Base-by-base conservation (phyloP, 2,113 vertebrate species). In the Trinectes maculatus region DNA sequence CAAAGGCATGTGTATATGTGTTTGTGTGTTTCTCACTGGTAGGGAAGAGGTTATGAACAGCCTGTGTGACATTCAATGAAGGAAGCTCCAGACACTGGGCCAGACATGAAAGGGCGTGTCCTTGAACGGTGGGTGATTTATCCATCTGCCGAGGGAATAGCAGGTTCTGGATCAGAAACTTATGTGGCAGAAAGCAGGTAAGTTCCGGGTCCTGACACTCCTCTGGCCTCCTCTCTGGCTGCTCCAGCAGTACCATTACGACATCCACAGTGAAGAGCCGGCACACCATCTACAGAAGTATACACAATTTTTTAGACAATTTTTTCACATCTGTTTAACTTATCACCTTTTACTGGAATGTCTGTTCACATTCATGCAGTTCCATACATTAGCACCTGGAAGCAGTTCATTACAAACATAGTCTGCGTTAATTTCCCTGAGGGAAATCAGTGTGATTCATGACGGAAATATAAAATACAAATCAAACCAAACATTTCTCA, bases 221-320 rank as follows among this genome's bases (percentile, higher is more conserved):
- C 3, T 91, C 91, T 0, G 4, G n/a, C 0, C 13, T 83, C 56
- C 94, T 91, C 83, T 97, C 95, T 0, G 93, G 92, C 37, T 94
- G 75, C 28, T 94, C 92, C 86, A 99, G 69, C 39, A 99, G 85
- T 66, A 93, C 94, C 82, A 98, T 91, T 8, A 83, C 93, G 18
- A 95, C 95, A 8, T 99, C 98, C 22, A 99, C 90, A 6, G 96
- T 94, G 77, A 99, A 97, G 63, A 96, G 90, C 12, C 96, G 90
- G 70, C 93, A 91, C 24, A 89, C 87, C 59, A 93, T 89, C 97
- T 98, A 74, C 54, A 77, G 31, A 54, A 40, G 40, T 2, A 0
- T 8, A 28, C 13, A 42, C 3, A 46, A n/a, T n/a, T n/a, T n/a
- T n/a, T n/a, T n/a, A n/a, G n/a, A n/a, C n/a, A n/a, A n/a, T n/a